Base-by-base conservation (phyloP, 1,140 invertebrate genomes). In the Grapholita molesta region DNA sequence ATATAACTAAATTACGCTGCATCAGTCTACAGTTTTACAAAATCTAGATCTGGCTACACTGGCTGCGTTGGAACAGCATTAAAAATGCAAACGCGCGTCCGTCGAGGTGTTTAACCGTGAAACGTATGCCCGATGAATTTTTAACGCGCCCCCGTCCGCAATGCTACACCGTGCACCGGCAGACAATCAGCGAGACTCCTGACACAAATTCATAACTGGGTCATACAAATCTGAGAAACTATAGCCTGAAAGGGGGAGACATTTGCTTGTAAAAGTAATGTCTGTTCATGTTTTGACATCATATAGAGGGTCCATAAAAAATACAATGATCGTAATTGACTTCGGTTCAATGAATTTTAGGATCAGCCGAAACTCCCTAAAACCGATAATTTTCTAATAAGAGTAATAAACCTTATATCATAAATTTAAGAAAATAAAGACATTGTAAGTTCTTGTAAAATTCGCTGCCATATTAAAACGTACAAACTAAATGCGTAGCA, bases 51-150 rank as follows among this genome's bases (percentile, higher is more conserved):
- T 38, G 35, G 42, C 18, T 1, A 48, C 42, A 48, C 42, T 21
- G 9, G 15, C 18, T 48, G 18, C 18, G 67, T 77, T 72, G 70
- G 70, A 57, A 42, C 33, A 69, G 75, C 71, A 79, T 81, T 74
- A 83, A 83, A 83, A 75, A 83, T 83, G 67, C 71, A 83, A 71
- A 66, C 64, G 70, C 68, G 67, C 71, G 71, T 66, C 64, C 70
- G 32, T 66, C 30, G 53, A 70, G 70, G 71, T 74, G 72, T 70
- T 72, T 70, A 73, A 32, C 65, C 71, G 66, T 66, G 57, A 66
- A 70, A 57, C 33, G 68, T 42, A 48, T 18, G 68, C 35, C 23
- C 52, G 33, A 23, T 73, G 68, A 73, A 73, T 73, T 68, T 73
- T 73, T 73, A 66, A 73, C 38, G 42, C 65, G 38, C 53, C 23